Evolutionary conservation across 2,797 vertebrate species (phyloP).

Genomic region (Siniperca undulata): DNA sequence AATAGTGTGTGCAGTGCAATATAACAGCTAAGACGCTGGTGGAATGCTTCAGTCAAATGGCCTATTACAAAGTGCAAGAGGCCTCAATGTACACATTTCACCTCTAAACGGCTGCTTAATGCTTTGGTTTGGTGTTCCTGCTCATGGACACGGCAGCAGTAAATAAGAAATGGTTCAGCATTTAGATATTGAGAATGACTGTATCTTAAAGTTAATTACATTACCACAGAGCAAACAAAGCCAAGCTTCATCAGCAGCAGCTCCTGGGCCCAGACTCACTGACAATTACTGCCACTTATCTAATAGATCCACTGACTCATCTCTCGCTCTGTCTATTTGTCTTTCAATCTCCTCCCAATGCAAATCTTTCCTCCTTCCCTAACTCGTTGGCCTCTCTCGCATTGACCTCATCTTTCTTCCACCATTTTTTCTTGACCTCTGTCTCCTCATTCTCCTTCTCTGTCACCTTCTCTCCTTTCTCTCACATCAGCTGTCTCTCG

Average conservation of each 20-base stretch:
- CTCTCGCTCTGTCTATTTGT: slow-evolving; percentile 23
- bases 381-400: neutral
- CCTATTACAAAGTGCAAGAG: slow-evolving; percentile 9
- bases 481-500: slow-evolving; percentile 58
- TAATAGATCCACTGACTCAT: slow-evolving; percentile 38
- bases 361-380: neutral
- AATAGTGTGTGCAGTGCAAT: slow-evolving; percentile 31
- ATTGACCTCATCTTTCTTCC: slow-evolving; percentile 34
- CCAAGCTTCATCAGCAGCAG: slow-evolving; percentile 59
- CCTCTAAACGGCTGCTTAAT: slow-evolving; percentile 32
- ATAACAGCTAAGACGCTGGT: neutral
- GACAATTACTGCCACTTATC: slow-evolving; percentile 57
- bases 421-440: neutral
- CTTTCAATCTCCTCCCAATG: slow-evolving; percentile 19
- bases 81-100: slow-evolving; percentile 24
- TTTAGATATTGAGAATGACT: slow-evolving; percentile 44
- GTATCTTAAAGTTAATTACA: slow-evolving; percentile 61
- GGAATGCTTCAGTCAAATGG: slow-evolving; percentile 32
- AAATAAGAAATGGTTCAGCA: slow-evolving; percentile 49
- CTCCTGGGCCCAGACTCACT: slow-evolving; percentile 20
- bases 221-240: slow-evolving; percentile 58
- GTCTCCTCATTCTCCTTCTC: slow-evolving; percentile 27
- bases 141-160: slow-evolving; percentile 15
- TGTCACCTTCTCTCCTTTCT: slow-evolving; percentile 43
- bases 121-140: slow-evolving; percentile 25